These are phyloP conservation scores for Cosmorhoe ocellata DNA, from an alignment of 2,888 invertebrate species.

Conservation along the genomic window DNA sequence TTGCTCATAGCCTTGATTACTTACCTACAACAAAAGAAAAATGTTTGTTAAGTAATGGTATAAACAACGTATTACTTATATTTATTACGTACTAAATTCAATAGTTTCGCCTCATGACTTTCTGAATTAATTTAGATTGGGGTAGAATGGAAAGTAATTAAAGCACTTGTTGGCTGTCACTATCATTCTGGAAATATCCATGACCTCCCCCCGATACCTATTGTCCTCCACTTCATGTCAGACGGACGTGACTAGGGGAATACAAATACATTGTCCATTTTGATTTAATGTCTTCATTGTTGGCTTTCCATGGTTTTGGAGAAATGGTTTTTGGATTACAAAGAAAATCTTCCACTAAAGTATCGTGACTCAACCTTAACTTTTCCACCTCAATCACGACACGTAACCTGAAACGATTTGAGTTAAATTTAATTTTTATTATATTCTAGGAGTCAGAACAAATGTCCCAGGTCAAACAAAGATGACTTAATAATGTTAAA, in stretches of 20 bases:
- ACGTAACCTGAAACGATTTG: too few relatives aligned
- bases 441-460: too few relatives aligned
- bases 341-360: constrained; percentile 9
- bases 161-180: constrained; percentile 58
- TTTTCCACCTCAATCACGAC: too few relatives aligned
- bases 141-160: constrained; percentile 53
- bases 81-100: not conserved
- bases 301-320: constrained; percentile 36
- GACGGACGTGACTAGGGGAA: constrained; percentile 61
- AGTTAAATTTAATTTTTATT: too few relatives aligned
- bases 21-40: constrained; percentile 71
- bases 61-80: not conserved
- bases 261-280: constrained; percentile 56
- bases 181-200: constrained; percentile 60
- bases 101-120: constrained; percentile 19
- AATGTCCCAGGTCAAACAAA: too few relatives aligned
- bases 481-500: too few relatives aligned
- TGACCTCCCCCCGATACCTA: constrained; percentile 64
- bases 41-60: not conserved
- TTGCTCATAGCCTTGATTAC: constrained; percentile 38
- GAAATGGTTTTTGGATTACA: constrained; percentile 27
- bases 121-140: constrained; percentile 22
- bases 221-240: constrained; percentile 70
- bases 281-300: constrained; percentile 60
- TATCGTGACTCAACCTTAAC: constrained; percentile 15